Evolutionary conservation across 2,797 vertebrate species (phyloP).

Genomic region (Pangasius krempfi): DNA sequence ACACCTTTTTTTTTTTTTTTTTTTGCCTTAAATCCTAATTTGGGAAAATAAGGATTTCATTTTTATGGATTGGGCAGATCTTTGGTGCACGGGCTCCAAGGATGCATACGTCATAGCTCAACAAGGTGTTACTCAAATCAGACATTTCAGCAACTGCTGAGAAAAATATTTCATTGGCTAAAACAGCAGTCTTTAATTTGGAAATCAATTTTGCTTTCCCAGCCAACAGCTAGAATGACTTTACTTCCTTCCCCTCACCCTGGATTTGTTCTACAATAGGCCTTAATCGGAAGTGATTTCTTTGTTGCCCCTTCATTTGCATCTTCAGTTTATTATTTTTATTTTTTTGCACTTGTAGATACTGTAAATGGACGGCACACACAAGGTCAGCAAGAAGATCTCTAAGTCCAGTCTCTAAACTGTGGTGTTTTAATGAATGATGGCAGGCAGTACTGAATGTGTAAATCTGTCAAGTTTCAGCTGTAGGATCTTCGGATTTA

Average conservation of each 20-base stretch:
- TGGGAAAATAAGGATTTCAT: neutral
- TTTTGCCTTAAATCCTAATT: too few species aligned
- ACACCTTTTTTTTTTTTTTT: neutral
- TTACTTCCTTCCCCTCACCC: neutral
- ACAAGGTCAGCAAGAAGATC: neutral
- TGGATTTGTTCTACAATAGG: neutral
- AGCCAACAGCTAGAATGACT: neutral
- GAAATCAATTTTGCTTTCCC: neutral
- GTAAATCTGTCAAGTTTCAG: neutral
- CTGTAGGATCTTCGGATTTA: neutral
- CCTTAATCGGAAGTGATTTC: neutral
- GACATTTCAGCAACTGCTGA: neutral
- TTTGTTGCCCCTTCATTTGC: neutral
- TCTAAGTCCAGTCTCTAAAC: neutral
- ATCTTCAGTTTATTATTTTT: neutral
- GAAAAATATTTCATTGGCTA: neutral
- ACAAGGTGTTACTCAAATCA: neutral
- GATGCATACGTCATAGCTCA: neutral
- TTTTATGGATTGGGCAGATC: neutral
- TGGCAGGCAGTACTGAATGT: conserved; percentile 7
- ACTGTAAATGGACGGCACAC: conserved; percentile 68
- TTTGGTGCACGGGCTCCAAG: neutral
- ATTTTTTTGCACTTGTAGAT: conserved; percentile 72
- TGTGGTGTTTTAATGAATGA: conserved; percentile 24
- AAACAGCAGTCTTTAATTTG: neutral